Conservation (phyloP, 2,888 invertebrate species). For the Ormyrus pomaceus region DNA sequence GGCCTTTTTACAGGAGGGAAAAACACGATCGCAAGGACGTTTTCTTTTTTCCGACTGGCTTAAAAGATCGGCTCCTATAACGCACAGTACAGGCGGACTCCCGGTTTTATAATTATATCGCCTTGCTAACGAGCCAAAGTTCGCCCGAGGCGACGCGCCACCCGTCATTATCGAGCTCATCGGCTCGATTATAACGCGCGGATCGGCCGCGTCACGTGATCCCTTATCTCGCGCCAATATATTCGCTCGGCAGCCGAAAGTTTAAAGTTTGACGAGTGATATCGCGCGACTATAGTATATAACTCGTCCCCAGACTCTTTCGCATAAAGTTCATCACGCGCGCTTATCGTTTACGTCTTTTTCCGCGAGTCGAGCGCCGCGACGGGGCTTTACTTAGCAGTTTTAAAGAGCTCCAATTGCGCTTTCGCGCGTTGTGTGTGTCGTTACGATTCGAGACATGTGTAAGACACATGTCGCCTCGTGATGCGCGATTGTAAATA, state of each 20-base stretch:
- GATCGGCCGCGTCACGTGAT: neutral
- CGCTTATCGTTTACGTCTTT: constrained; percentile 1
- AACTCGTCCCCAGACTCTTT: neutral
- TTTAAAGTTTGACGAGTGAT: neutral
- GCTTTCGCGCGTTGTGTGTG: no score
- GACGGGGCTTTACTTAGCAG: no score
- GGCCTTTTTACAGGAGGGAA: neutral
- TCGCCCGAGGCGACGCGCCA: neutral
- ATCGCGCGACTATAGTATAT: no score
- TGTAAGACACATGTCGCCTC: constrained; percentile 11
- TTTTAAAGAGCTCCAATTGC: no score
- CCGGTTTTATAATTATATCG: no score
- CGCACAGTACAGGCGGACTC: no score
- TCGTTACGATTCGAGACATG: constrained; percentile 9
- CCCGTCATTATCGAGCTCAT: constrained; percentile 27
- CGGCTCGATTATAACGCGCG: neutral
- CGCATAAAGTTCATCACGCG: neutral
- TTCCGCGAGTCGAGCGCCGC: neutral
- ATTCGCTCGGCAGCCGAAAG: neutral
- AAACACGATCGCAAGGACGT: constrained; percentile 13
- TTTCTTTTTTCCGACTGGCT: neutral
- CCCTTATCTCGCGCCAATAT: constrained; percentile 13
- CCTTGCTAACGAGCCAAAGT: no score
- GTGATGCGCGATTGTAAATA: constrained; percentile 1
- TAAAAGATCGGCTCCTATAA: neutral